Evolutionary conservation across 2,113 vertebrate genomes (phyloP).

Genomic region (Gymnorhina tibicen): DNA sequence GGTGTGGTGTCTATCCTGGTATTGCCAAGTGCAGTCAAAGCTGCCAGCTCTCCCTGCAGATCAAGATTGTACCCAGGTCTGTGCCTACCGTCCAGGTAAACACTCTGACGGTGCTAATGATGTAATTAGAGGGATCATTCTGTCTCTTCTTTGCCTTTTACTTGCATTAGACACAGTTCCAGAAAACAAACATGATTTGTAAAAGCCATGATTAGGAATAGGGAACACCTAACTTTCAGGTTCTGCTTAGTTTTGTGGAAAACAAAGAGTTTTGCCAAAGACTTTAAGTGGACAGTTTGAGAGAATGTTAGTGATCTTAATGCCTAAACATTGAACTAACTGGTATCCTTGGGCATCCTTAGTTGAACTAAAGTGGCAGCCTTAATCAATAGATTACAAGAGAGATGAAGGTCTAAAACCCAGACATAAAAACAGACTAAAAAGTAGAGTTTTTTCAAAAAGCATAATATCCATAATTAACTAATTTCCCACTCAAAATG

Average conservation of each 20-base stretch:
- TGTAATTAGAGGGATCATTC: neutral
- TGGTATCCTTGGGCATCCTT: neutral
- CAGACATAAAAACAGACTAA: neutral
- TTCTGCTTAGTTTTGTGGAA: neutral
- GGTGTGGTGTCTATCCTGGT: neutral
- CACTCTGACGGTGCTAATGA: accelerated
- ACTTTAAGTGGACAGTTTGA: neutral
- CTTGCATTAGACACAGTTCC: neutral
- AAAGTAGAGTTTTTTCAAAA: neutral
- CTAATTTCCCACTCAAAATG: neutral
- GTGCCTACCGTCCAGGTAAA: neutral
- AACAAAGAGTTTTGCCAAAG: neutral
- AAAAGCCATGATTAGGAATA: neutral
- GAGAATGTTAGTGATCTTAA: neutral
- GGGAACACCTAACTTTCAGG: neutral
- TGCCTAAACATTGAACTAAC: neutral
- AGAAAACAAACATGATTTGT: neutral
- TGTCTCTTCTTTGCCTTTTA: neutral
- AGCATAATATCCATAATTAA: neutral
- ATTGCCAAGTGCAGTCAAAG: neutral
- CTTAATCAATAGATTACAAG: neutral
- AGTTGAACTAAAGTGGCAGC: neutral
- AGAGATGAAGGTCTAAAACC: neutral
- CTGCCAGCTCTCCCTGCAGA: neutral
- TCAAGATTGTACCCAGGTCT: neutral